Percentiles rank a stretch among this genome's conserved stretches.
Evolutionary conservation across 1,140 invertebrate genomes (phyloP).

Genomic region (Potamilus streckersoni): DNA sequence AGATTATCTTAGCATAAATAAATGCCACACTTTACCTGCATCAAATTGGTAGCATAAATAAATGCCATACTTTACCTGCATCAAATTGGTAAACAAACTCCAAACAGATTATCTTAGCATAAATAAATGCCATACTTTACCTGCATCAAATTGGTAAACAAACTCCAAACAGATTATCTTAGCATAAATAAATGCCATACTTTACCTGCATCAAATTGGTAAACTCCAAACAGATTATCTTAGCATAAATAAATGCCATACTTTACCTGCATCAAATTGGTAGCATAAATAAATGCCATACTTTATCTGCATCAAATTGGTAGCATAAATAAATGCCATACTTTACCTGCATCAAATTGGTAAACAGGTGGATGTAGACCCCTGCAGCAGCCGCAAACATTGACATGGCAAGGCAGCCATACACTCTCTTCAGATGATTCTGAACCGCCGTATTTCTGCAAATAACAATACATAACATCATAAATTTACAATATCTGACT

Average conservation of each 20-base stretch:
- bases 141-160: conserved; percentile 78
- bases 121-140: conserved; percentile 18
- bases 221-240: no score
- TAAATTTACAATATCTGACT: no score
- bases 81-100: conserved; percentile 80
- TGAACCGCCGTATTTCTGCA: conserved; percentile 56
- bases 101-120: no score
- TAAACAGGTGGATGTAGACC: conserved; percentile 84
- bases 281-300: conserved; percentile 59
- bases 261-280: conserved; percentile 72
- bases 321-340: neutral
- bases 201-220: conserved; percentile 73
- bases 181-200: neutral
- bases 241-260: neutral
- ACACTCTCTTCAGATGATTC: conserved; percentile 93
- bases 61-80: conserved; percentile 53
- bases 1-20: no score
- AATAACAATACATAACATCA: neutral
- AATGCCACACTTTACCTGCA: conserved; percentile 53
- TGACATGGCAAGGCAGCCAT: conserved; percentile 87
- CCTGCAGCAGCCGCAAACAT: conserved; percentile 84
- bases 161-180: no score
- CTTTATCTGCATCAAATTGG: conserved; percentile 72
- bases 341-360: conserved; percentile 72
- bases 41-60: conserved; percentile 75